phyloP scores from a whole-genome alignment of 2,113 vertebrate species.

The Cheilinus undulatus region DNA sequence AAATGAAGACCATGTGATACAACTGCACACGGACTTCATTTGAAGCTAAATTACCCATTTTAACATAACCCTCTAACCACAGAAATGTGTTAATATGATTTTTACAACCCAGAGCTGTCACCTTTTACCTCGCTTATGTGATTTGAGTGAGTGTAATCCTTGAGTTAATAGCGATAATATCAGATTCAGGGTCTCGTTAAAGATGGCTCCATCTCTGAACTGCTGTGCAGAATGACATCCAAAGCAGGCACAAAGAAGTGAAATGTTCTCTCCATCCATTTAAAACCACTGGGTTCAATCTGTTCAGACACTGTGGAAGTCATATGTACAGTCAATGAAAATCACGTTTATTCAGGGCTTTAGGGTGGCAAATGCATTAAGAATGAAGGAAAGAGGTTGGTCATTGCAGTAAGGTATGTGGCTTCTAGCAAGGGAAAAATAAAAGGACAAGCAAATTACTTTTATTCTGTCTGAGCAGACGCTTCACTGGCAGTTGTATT shows the following conservation, averaged over 20 bases:
- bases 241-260: conserved; percentile 48
- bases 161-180: conserved; percentile 71
- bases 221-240: conserved; percentile 45
- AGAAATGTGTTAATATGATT: conserved; percentile 65
- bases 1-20: conserved; percentile 54
- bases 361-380: conserved; percentile 52
- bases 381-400: conserved; percentile 44
- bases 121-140: conserved; percentile 55
- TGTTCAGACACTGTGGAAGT: conserved; percentile 35
- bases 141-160: conserved; percentile 58
- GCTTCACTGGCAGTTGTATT: conserved; percentile 57
- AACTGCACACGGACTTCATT: conserved; percentile 63
- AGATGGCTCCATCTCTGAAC: conserved; percentile 50
- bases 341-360: conserved; percentile 58
- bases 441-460: conserved; percentile 62
- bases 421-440: conserved; percentile 53
- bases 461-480: conserved; percentile 57
- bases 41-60: conserved; percentile 71
- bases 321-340: conserved; percentile 48
- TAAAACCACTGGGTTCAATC: conserved; percentile 42
- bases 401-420: conserved; percentile 44
- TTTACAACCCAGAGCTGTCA: conserved; percentile 57
- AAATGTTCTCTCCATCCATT: conserved; percentile 39
- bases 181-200: conserved; percentile 60
- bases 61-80: conserved; percentile 61